Evolutionary conservation across 2,888 invertebrate species (phyloP), one percentile per base, ranked within the genome.

Genomic region (Zeuzera pyrina): DNA sequence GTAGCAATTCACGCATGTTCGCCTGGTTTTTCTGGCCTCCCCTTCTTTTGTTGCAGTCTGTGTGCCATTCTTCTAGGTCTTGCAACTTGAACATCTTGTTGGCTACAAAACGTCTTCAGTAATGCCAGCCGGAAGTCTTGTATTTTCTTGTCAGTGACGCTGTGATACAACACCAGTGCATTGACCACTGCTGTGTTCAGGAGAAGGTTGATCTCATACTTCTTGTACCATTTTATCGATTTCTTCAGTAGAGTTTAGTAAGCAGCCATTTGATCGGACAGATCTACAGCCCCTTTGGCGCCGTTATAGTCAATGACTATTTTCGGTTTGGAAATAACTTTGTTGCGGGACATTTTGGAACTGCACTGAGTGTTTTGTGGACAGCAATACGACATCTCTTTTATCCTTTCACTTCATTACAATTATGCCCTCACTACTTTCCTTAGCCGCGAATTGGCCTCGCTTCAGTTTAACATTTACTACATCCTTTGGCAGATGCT

Each of bases 371-470:
- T 42, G 42, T 28, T 52, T 53, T 7, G 49, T 52, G 4, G 49
- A 54, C 13, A 52, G 27, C 11, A 48, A 35, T 11, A 39, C 30
- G 0, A 50, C 46, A 24, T 47, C 47, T 30, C 47, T 15, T 29
- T 50, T 50, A 12, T 47, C 45, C 27, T 38, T 46, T 46, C 45
- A 52, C 29, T 38, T 36, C 29, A 48, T 19, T 8, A 45, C 31
- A 22, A 43, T 45, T 15, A 45, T 44, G 2, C 43, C 45, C 33
- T 46, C 42, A 8, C 15, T 28, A 42, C 38, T 49, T 28, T 49
- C 41, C 30, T 15, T 41, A 2, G 46, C 48, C 8, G 43, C 39
- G 22, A 15, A 32, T 24, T 48, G 34, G 2, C 47, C 47, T 16
- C 27, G 34, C 36, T 48, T 47, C 38, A 50, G 32, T 33, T 50